These are phyloP conservation scores for Squalus acanthias DNA, from an alignment of 2,797 vertebrate genomes.

Conservation along the genomic window DNA sequence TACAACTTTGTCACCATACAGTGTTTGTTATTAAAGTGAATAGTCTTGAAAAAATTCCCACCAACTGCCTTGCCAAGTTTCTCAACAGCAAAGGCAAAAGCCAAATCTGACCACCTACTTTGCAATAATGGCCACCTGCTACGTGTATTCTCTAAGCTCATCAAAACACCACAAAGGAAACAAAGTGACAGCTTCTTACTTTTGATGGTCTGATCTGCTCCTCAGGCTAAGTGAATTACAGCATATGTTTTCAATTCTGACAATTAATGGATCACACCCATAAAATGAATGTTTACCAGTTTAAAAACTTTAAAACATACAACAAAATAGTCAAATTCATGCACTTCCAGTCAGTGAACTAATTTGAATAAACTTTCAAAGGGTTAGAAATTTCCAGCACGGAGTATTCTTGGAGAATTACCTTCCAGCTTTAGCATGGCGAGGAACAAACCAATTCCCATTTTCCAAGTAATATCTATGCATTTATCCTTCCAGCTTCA, in stretches of 20 bases:
- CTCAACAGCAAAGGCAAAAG: not conserved
- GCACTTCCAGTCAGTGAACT: not conserved
- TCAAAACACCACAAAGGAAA: not conserved
- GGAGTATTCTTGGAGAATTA: not conserved
- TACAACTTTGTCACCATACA: not conserved
- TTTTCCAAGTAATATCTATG: not conserved
- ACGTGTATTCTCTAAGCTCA: not conserved
- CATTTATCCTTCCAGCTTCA: not conserved
- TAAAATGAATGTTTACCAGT: not conserved
- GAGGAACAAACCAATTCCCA: not conserved
- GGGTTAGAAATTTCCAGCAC: not conserved
- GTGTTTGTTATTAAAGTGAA: not conserved
- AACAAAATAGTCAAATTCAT: not conserved
- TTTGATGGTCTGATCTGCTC: not conserved
- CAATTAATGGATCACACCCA: slow-evolving; percentile 14
- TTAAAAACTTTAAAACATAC: not conserved
- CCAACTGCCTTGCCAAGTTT: not conserved
- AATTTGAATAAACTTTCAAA: not conserved
- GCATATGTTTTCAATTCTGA: not conserved
- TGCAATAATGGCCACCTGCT: not conserved
- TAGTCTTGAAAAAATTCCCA: not conserved
- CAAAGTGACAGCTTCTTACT: not conserved
- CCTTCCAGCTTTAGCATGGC: not conserved
- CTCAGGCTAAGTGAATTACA: not conserved
- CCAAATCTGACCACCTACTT: slow-evolving; percentile 24